These are phyloP conservation scores for Spilosoma lubricipeda DNA, from an alignment of 2,888 invertebrate species.

Conservation along the genomic window DNA sequence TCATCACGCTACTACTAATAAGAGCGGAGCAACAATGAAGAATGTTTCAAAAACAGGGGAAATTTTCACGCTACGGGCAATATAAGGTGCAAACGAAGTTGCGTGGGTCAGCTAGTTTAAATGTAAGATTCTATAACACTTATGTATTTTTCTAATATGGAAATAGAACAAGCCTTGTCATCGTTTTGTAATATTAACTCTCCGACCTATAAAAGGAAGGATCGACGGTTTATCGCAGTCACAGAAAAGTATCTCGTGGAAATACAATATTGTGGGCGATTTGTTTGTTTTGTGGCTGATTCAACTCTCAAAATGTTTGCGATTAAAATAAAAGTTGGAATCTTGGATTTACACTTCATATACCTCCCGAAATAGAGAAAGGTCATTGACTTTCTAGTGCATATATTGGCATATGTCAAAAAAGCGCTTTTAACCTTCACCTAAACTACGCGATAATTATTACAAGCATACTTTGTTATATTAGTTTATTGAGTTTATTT, in stretches of 20 bases:
- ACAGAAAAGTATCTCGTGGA: conserved; percentile 13
- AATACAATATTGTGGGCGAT: conserved; percentile 22
- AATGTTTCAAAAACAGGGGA: too few relatives aligned
- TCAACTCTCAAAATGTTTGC: conserved; percentile 11
- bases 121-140: not conserved
- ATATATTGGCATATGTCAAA: not conserved
- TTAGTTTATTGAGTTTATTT: not conserved
- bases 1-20: too few relatives aligned
- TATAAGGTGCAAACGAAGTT: too few relatives aligned
- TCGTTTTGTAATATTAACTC: conserved; percentile 15
- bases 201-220: conserved; percentile 23
- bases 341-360: conserved; percentile 16
- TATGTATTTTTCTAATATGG: not conserved
- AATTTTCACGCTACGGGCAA: too few relatives aligned
- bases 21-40: too few relatives aligned
- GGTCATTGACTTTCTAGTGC: not conserved
- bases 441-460: not conserved
- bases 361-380: not conserved
- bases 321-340: conserved; percentile 3
- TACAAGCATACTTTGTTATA: not conserved
- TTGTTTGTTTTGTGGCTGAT: conserved; percentile 27
- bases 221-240: conserved; percentile 15
- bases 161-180: conserved; percentile 11
- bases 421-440: not conserved
- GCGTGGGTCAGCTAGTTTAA: too few relatives aligned